A percentile compares a stretch with the other conserved stretches of the same genome.
phyloP scores from a whole-genome alignment of 2,797 vertebrate species.

The Arremon brunneinucha region DNA sequence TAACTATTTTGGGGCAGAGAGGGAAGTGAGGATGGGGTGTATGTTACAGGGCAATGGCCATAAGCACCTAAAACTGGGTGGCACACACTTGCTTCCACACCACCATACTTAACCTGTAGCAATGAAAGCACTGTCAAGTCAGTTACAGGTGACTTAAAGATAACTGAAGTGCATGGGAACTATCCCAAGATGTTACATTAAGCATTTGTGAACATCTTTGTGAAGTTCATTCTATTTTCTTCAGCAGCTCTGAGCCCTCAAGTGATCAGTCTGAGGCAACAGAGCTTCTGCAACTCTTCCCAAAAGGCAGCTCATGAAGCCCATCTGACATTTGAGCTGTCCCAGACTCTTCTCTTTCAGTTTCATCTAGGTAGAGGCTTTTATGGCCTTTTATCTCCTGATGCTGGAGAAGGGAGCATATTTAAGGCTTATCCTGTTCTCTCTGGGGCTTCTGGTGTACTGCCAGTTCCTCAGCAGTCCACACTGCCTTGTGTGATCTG shows the following conservation, averaged over 20 bases:
- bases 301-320: neutral
- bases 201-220: neutral
- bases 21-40: neutral
- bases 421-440: neutral
- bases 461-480: neutral
- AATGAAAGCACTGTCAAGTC: neutral
- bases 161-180: neutral
- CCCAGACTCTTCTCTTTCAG: neutral
- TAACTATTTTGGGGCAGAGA: neutral
- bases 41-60: neutral
- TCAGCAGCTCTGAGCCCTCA: neutral
- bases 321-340: neutral
- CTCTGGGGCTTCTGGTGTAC: neutral
- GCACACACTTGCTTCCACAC: neutral
- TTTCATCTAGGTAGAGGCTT: neutral
- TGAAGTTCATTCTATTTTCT: neutral
- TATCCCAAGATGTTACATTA: neutral
- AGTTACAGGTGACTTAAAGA: neutral
- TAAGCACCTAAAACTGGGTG: neutral
- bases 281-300: neutral
- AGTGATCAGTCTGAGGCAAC: neutral
- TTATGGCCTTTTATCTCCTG: neutral
- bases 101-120: fast-evolving
- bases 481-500: neutral
- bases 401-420: neutral